Evolutionary conservation across 2,888 invertebrate genomes (phyloP).

Genomic region (Sussaba pulchella): DNA sequence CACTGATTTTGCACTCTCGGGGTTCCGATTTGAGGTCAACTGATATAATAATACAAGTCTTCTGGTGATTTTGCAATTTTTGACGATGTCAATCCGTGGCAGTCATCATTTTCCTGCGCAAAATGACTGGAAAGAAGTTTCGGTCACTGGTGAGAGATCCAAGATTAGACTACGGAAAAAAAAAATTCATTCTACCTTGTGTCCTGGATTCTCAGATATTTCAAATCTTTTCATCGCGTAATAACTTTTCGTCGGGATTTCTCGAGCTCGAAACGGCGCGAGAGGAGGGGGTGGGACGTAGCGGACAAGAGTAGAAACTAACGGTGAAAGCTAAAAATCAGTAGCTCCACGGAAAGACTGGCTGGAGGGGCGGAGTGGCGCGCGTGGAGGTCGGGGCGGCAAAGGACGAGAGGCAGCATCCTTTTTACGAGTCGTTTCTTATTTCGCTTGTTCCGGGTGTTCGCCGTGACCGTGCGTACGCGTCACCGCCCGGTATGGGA

Average conservation of each 20-base stretch:
- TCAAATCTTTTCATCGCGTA: slow-evolving; percentile 33
- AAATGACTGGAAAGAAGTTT: too few relatives aligned
- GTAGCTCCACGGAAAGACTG: background rate
- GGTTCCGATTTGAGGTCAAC: background rate
- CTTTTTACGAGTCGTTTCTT: slow-evolving; percentile 38
- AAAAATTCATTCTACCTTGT: too few relatives aligned
- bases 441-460: slow-evolving; percentile 28
- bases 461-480: background rate
- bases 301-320: slow-evolving; percentile 52
- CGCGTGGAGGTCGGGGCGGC: background rate
- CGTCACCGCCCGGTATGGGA: background rate
- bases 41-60: background rate
- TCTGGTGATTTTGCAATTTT: background rate
- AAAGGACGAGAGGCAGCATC: slow-evolving; percentile 15
- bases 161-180: too few relatives aligned
- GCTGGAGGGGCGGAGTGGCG: background rate
- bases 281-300: slow-evolving; percentile 64
- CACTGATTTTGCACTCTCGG: background rate
- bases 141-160: too few relatives aligned
- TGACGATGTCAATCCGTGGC: too few relatives aligned
- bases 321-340: slow-evolving; percentile 34
- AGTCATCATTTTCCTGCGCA: too few relatives aligned
- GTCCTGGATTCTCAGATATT: too few relatives aligned
- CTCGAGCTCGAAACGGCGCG: too few relatives aligned
- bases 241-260: slow-evolving; percentile 65